phyloP scores from a whole-genome alignment of 1,140 invertebrate genomes.

The Aethina tumida region DNA sequence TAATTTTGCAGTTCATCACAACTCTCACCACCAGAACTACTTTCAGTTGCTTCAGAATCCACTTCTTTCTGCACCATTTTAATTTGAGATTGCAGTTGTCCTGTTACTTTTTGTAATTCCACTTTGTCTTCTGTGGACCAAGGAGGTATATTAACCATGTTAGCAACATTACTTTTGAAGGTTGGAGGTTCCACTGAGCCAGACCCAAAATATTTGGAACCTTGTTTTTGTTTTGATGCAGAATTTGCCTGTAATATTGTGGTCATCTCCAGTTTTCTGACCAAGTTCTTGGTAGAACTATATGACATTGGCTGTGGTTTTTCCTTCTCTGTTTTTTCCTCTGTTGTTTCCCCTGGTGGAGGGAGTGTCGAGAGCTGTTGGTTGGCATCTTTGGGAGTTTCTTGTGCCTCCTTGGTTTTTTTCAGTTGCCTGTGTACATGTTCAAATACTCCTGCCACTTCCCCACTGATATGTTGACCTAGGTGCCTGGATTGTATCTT shows the following conservation, averaged over 20 bases:
- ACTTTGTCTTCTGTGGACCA: conserved; percentile 38
- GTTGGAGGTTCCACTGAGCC: conserved; percentile 43
- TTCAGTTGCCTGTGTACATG: conserved; percentile 48
- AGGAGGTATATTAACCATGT: conserved; percentile 40
- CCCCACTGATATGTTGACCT: conserved; percentile 63
- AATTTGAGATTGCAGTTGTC: conserved; percentile 58
- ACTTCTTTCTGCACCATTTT: conserved; percentile 59
- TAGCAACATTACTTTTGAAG: conserved; percentile 35
- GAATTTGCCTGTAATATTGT: conserved; percentile 31
- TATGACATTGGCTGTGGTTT: conserved; percentile 37
- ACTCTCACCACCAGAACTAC: conserved; percentile 87
- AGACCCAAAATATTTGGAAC: conserved; percentile 49
- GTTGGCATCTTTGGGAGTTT: conserved; percentile 12
- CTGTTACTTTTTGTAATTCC: conserved; percentile 54
- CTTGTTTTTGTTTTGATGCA: conserved; percentile 27
- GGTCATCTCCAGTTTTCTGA: conserved; percentile 42
- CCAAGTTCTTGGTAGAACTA: conserved; percentile 43
- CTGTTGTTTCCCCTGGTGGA: not conserved
- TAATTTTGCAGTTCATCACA: conserved; percentile 79
- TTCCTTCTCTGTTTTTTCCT: conserved; percentile 21
- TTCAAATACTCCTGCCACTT: conserved; percentile 62
- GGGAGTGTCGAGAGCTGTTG: conserved; percentile 5
- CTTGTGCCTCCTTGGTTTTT: conserved; percentile 22
- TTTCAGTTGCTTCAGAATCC: conserved; percentile 88
- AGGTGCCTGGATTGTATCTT: conserved; percentile 64